Percentiles rank a stretch among this genome's conserved stretches.
These are phyloP conservation scores for Macroglossus sobrinus DNA, from an alignment of 2,113 vertebrate species.

Conservation along the genomic window DNA sequence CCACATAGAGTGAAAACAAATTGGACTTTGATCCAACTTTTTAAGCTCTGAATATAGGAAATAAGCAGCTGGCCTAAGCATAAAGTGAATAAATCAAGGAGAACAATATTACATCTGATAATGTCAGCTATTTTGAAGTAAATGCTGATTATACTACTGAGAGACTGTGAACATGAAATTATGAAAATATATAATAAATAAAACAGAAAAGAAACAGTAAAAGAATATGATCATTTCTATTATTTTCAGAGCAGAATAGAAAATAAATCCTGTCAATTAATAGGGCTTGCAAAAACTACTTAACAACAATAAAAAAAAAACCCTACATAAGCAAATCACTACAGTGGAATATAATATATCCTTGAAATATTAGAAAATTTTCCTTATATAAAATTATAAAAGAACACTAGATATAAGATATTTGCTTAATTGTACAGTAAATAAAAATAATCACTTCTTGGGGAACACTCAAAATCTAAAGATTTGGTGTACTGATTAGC, in stretches of 20 bases:
- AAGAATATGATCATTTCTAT: neutral
- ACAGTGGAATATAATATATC: neutral
- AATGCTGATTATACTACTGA: neutral
- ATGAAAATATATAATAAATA: neutral
- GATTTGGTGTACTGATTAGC: neutral
- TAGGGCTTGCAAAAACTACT: neutral
- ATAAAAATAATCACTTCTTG: conserved; percentile 7
- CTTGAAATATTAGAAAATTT: neutral
- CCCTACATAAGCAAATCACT: neutral
- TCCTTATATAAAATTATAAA: neutral
- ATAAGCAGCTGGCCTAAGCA: neutral
- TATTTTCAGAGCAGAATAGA: neutral
- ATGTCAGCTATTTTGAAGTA: neutral
- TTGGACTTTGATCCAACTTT: neutral
- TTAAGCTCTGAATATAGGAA: neutral
- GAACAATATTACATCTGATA: neutral
- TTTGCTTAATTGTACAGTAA: neutral
- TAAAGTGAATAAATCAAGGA: neutral
- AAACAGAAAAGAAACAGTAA: neutral
- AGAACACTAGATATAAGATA: neutral
- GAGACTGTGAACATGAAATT: neutral
- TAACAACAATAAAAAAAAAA: neutral
- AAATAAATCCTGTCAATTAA: neutral
- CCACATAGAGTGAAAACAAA: neutral
- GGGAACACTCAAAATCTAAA: neutral